Evolutionary conservation across 2,797 vertebrate species (phyloP).

Genomic region (Gymnoscopelus microlampas): DNA sequence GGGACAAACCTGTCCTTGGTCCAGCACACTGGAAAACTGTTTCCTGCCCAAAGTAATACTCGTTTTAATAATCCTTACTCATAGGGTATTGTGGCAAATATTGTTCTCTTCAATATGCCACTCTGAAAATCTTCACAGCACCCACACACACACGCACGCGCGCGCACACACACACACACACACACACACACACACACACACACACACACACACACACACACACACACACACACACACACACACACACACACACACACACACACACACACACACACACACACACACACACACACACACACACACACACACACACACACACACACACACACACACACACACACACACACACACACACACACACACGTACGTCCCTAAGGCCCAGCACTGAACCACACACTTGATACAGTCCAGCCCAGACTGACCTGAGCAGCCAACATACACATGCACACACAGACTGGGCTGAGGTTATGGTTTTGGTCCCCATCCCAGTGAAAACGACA

Average conservation of each 20-base stretch:
- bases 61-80: no score
- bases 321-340: constrained; percentile 8
- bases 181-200: neutral
- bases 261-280: constrained; percentile 13
- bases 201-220: constrained; percentile 9
- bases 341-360: neutral
- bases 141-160: neutral
- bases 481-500: constrained; percentile 69
- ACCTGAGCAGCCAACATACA: constrained; percentile 61
- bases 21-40: no score
- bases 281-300: constrained; percentile 20
- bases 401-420: constrained; percentile 70
- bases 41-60: no score
- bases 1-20: no score
- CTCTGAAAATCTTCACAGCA: no score
- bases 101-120: no score
- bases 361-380: constrained; percentile 13
- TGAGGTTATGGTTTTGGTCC: constrained; percentile 75
- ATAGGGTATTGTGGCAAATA: no score
- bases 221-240: neutral
- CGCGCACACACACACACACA: neutral
- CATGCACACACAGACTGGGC: constrained; percentile 43
- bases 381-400: constrained; percentile 60
- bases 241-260: neutral
- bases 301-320: neutral